Evolutionary conservation across 2,113 vertebrate genomes (phyloP), one percentile per base, ranked within the genome.

Genomic region (Upupa epops): DNA sequence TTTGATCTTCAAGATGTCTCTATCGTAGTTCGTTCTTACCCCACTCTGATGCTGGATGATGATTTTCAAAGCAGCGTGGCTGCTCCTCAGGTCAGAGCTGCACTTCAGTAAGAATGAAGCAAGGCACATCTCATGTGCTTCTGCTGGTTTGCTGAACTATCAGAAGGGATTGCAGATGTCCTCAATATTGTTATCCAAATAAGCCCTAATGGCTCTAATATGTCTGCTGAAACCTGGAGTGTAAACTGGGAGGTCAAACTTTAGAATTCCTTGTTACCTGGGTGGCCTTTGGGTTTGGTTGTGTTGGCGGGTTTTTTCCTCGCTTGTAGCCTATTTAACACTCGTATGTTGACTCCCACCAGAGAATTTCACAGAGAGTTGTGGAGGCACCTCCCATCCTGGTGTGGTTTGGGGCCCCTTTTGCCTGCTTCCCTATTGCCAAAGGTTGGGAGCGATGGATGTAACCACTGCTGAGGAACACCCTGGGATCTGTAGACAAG

Each of bases 21-120:
- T 1, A 4, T 1, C 60, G 31, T 22, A 42, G 40, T 19, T 19
- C 15, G 28, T 66, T 13, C 45, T 24, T 51, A 60, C 42, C 21
- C 51, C 8, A 0, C 16, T 61, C 32, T 6, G 32, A 16, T 17
- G 1, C 11, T 19, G 59, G 54, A 3, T 9, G 2, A 6, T 60
- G 8, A 9, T 8, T 78, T 37, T 45, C 34, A 10, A 17, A 48
- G 79, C 24, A 16, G 7, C 0, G 1, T 5, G 55, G 54, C 32
- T 66, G 82, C 79, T 65, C 55, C 61, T 31, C 26, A 2, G 64
- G 2, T 8, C 9, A 65, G 6, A 31, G 77, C 74, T 70, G 80
- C 11, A 1, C 56, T 32, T 7, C 8, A 13, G 11, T 1, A 9
- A 48, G 49, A 60, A 66, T 34, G 25, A 26, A 29, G 42, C 16